These are phyloP conservation scores for Thereva unica DNA, from an alignment of 2,888 invertebrate genomes.

Conservation along the genomic window DNA sequence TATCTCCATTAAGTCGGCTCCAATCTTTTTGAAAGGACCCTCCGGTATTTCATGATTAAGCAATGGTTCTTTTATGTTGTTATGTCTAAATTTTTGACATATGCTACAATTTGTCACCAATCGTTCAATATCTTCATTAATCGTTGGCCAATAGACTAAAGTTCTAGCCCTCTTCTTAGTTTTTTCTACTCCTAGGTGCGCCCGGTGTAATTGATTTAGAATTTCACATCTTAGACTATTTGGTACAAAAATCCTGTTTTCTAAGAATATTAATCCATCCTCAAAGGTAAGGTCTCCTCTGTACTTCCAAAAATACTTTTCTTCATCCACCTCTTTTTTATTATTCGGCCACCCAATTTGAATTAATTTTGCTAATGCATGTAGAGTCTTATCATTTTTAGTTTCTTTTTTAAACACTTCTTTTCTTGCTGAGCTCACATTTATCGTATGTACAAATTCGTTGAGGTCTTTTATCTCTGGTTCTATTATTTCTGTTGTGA, in stretches of 20 bases:
- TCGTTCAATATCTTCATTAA: slow-evolving; percentile 35
- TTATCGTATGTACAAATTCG: slow-evolving; percentile 29
- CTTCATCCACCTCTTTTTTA: slow-evolving; percentile 1
- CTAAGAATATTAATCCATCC: slow-evolving; percentile 18
- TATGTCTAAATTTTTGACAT: slow-evolving; percentile 29
- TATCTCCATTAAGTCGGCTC: slow-evolving; percentile 45
- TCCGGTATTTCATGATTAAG: slow-evolving; percentile 28
- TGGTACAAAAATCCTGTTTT: slow-evolving; percentile 21
- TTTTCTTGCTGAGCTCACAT: slow-evolving; percentile 13
- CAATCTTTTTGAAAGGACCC: slow-evolving; percentile 43
- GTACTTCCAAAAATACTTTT: slow-evolving; percentile 24
- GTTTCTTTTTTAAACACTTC: slow-evolving; percentile 31
- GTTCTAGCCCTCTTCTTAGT: slow-evolving; percentile 30
- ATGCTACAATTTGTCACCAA: slow-evolving; percentile 21
- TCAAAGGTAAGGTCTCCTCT: slow-evolving; percentile 14
- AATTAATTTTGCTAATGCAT: slow-evolving; percentile 16
- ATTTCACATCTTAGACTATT: neutral
- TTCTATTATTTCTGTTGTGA: neutral
- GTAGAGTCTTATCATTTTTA: slow-evolving; percentile 17
- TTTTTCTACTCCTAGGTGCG: slow-evolving; percentile 34
- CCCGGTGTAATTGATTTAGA: slow-evolving; percentile 13
- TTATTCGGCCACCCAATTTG: slow-evolving; percentile 12
- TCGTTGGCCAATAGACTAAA: slow-evolving; percentile 29
- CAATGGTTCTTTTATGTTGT: no score
- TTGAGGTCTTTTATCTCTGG: slow-evolving; percentile 32